phyloP scores from a whole-genome alignment of 1,140 invertebrate genomes.

The Drosophila kurseongensis region DNA sequence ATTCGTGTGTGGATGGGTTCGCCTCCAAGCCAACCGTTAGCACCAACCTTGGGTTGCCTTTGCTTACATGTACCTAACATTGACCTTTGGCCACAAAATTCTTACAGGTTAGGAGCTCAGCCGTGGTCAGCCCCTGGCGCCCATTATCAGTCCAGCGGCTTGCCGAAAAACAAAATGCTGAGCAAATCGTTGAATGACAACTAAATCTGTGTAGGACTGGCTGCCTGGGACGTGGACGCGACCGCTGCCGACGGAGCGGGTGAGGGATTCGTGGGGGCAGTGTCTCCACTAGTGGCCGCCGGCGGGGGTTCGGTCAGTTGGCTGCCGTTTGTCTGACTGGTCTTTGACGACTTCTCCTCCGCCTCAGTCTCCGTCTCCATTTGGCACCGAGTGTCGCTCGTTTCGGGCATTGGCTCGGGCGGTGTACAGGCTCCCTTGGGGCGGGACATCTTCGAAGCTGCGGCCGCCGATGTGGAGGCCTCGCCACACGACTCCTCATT shows the following conservation, averaged over 20 bases:
- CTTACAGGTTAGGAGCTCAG: constrained; percentile 46
- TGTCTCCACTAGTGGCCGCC: constrained; percentile 12
- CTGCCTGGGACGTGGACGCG: constrained; percentile 69
- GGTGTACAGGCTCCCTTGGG: constrained; percentile 61
- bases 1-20: constrained; percentile 12
- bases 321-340: constrained; percentile 43
- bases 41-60: constrained; percentile 69
- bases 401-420: constrained; percentile 46
- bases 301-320: constrained; percentile 30
- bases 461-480: constrained; percentile 69
- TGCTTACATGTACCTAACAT: constrained; percentile 40
- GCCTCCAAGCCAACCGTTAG: constrained; percentile 47
- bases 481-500: constrained; percentile 47
- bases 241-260: constrained; percentile 33
- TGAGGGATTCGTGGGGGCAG: constrained; percentile 3
- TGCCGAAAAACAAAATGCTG: constrained; percentile 83
- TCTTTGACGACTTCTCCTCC: constrained; percentile 30
- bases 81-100: constrained; percentile 71
- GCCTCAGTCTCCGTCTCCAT: constrained; percentile 54
- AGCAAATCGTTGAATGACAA: constrained; percentile 84
- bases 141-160: constrained; percentile 68
- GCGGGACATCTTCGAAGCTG: constrained; percentile 21
- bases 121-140: constrained; percentile 15
- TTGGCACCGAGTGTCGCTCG: constrained; percentile 28
- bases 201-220: constrained; percentile 80